A percentile compares a stretch with the other conserved stretches of the same genome.
phyloP scores from a whole-genome alignment of 2,888 invertebrate genomes.

The Acronicta aceris region DNA sequence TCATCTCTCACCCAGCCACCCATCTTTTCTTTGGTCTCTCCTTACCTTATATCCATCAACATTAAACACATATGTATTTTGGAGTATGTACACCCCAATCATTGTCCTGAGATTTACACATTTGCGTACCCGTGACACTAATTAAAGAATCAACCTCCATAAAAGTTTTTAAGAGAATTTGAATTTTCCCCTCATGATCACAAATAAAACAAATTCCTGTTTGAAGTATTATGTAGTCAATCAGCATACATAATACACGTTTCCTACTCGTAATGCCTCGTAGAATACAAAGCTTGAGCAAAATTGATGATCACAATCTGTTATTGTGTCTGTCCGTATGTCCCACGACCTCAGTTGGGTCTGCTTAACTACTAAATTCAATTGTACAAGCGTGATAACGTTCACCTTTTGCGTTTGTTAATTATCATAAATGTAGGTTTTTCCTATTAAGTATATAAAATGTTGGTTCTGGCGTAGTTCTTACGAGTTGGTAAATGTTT shows the following conservation, averaged over 20 bases:
- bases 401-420: constrained; percentile 62
- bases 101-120: no score
- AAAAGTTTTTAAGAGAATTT: constrained; percentile 1
- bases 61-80: no score
- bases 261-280: constrained; percentile 64
- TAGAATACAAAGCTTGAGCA: constrained; percentile 75
- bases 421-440: constrained; percentile 67
- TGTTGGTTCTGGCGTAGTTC: constrained; percentile 13
- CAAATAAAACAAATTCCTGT: constrained; percentile 48
- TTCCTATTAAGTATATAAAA: constrained; percentile 42
- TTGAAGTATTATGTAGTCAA: constrained; percentile 48
- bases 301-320: constrained; percentile 81
- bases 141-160: constrained; percentile 27
- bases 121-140: constrained; percentile 5
- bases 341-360: constrained; percentile 84
- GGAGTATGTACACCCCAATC: no score
- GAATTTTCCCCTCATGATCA: constrained; percentile 16
- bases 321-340: constrained; percentile 61
- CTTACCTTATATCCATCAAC: no score
- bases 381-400: constrained; percentile 70
- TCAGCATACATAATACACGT: constrained; percentile 51
- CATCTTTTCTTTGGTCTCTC: no score
- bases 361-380: constrained; percentile 73
- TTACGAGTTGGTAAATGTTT: constrained; percentile 11
- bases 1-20: no score